Evolutionary conservation across 2,113 vertebrate genomes (phyloP), one percentile per base, ranked within the genome.

Genomic region (Pseudopodoces humilis): DNA sequence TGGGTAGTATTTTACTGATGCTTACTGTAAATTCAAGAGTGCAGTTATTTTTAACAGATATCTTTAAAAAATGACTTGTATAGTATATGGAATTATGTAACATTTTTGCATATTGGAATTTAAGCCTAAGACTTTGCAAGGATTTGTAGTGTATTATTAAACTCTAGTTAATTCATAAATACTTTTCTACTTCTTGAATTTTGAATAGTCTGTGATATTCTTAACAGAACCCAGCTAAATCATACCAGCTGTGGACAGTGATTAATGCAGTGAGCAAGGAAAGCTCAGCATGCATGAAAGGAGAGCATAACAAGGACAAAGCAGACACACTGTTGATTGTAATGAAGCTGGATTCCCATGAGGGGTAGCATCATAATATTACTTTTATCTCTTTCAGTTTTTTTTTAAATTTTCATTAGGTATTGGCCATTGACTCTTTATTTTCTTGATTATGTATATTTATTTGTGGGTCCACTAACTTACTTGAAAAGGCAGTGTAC

Each of bases 221-320:
- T 82, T 79, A 88, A 59, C n/a, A 94, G 44, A 92, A 62, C 18
- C 59, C 63, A 77, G 58, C 46, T 93, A 88, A 93, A 80, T 84
- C 1, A 1, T 91, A 67, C 49, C 37, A 76, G 11, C 69, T 83
- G 72, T 76, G 91, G 81, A 74, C 75, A 94, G 15, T 89, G 63
- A 55, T 94, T 90, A 90, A 71, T 86, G 43, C 39, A 85, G 65
- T n/a, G 56, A 62, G 85, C 37, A 75, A 68, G 39, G 28, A 28
- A 33, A 74, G 41, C 44, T 59, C 19, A 58, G 75, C 69, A 59
- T 83, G 47, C 62, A 35, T 81, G 68, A 87, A 90, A 82, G n/a
- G 69, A 72, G 63, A 86, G 30, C 33, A 55, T 62, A 37, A 33
- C 67, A 89, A 91, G 78, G 91, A 64, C 90, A 92, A 76, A 53